phyloP scores from a whole-genome alignment of 2,888 invertebrate genomes.

The Apeira syringaria region DNA sequence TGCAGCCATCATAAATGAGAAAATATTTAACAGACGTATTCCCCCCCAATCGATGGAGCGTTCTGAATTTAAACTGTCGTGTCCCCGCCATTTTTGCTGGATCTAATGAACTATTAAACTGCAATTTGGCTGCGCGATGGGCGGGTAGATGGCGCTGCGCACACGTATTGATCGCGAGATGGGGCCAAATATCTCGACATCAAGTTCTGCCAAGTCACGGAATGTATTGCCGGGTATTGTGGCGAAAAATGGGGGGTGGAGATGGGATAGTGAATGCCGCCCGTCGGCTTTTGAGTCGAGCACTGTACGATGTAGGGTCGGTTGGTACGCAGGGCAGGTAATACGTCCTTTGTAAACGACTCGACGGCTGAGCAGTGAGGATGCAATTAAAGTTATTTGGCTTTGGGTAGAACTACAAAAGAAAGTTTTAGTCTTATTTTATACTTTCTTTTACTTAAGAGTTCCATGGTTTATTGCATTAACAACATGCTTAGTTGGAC shows the following conservation, averaged over 20 bases:
- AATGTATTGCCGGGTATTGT: conserved; percentile 81
- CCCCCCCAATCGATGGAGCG: conserved; percentile 70
- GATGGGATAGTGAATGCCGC: conserved; percentile 57
- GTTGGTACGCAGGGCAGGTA: conserved; percentile 14
- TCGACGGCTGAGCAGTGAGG: conserved; percentile 1
- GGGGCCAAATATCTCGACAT: conserved; percentile 70
- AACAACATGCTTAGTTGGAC: too few relatives aligned
- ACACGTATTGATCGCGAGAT: conserved; percentile 78
- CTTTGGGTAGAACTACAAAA: conserved; percentile 20
- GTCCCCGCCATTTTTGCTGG: conserved; percentile 80
- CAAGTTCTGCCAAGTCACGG: conserved; percentile 81
- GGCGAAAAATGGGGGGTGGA: conserved; percentile 78
- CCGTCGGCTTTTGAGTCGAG: conserved; percentile 47
- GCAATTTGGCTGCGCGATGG: conserved; percentile 81
- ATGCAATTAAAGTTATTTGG: conserved; percentile 32
- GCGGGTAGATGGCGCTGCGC: conserved; percentile 76
- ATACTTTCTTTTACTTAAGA: too few relatives aligned
- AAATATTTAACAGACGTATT: conserved; percentile 36
- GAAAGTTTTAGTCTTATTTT: too few relatives aligned
- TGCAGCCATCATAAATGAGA: conserved; percentile 22
- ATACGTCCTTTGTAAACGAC: conserved; percentile 9
- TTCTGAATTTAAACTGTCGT: conserved; percentile 78
- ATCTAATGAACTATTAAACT: conserved; percentile 84
- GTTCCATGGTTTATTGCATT: too few relatives aligned
- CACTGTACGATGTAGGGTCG: conserved; percentile 6